Evolutionary conservation across 2,888 invertebrate genomes (phyloP).

Genomic region (Macrophya alboannulata): DNA sequence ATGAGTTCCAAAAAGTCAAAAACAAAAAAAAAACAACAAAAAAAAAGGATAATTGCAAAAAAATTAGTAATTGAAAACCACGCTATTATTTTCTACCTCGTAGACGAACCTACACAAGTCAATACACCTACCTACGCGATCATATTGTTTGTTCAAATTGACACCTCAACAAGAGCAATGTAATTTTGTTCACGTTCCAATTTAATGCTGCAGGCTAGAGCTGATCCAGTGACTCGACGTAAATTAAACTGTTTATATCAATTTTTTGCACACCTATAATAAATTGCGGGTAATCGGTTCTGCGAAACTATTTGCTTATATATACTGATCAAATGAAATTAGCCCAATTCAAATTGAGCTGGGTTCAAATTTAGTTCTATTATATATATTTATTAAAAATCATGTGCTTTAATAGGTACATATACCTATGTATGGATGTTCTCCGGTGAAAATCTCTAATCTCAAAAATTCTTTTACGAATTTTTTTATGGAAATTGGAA

Average conservation of each 20-base stretch:
- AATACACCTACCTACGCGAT: conserved; percentile 1
- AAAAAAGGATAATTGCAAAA: too few relatives aligned
- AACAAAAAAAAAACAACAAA: not conserved
- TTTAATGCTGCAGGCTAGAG: not conserved
- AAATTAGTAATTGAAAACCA: too few relatives aligned
- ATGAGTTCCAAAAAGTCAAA: not conserved
- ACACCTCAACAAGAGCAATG: not conserved
- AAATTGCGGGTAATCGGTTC: not conserved
- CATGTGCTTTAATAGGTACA: too few relatives aligned
- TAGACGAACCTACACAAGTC: not conserved
- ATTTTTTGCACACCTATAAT: not conserved
- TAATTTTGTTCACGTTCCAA: not conserved
- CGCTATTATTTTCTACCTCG: too few relatives aligned
- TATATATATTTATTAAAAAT: too few relatives aligned
- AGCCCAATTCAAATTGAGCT: not conserved
- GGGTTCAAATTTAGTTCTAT: not conserved
- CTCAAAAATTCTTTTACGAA: too few relatives aligned
- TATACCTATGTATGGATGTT: too few relatives aligned
- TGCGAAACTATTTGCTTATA: too few relatives aligned
- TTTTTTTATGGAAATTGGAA: too few relatives aligned
- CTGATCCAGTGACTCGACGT: not conserved
- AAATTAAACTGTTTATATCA: not conserved
- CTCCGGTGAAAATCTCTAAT: too few relatives aligned
- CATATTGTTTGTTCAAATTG: not conserved
- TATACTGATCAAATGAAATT: not conserved